These are phyloP conservation scores for Hoplodrina blanda DNA, from an alignment of 2,888 invertebrate genomes.

Conservation along the genomic window DNA sequence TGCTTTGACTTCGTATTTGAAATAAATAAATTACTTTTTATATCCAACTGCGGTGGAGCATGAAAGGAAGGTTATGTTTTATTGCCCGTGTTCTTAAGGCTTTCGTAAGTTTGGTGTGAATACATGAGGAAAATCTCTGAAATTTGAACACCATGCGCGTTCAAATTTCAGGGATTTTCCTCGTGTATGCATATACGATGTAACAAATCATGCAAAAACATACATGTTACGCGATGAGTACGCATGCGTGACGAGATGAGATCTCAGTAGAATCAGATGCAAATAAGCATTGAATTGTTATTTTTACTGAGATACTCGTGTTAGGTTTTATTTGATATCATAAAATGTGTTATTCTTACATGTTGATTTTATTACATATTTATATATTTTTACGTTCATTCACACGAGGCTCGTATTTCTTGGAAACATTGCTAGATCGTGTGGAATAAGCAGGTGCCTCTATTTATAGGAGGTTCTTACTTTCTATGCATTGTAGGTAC, in stretches of 20 bases:
- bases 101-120: background rate
- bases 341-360: slow-evolving; percentile 49
- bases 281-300: slow-evolving; percentile 56
- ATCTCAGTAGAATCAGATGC: slow-evolving; percentile 39
- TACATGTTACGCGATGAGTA: slow-evolving; percentile 31
- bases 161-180: too few relatives aligned
- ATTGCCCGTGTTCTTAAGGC: slow-evolving; percentile 2
- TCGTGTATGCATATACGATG: slow-evolving; percentile 24
- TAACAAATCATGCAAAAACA: slow-evolving; percentile 61
- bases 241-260: slow-evolving; percentile 41
- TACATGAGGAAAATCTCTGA: background rate
- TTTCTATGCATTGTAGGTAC: background rate
- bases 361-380: slow-evolving; percentile 51
- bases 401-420: slow-evolving; percentile 8
- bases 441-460: slow-evolving; percentile 32
- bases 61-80: slow-evolving; percentile 2
- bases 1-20: too few relatives aligned
- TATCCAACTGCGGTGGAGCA: too few relatives aligned
- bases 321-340: slow-evolving; percentile 53
- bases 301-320: slow-evolving; percentile 42
- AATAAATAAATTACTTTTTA: too few relatives aligned
- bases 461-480: background rate
- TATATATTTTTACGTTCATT: slow-evolving; percentile 45
- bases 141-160: background rate
- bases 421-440: slow-evolving; percentile 19